These are phyloP conservation scores for Nemurella pictetii DNA, from an alignment of 2,888 invertebrate species.

Conservation along the genomic window DNA sequence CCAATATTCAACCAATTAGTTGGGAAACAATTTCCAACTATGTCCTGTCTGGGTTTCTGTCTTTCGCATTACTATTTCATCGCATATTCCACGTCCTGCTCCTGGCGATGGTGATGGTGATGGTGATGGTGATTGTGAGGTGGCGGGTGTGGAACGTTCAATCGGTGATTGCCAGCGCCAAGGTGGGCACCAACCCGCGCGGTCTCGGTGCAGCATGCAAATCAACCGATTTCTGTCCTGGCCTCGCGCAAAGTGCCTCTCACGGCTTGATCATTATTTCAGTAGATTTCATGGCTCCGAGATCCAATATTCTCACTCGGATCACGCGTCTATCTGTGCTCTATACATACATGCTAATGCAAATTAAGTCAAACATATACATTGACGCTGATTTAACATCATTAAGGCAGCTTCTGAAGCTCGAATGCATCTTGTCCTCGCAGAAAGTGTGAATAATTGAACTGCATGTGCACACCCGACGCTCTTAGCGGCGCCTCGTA, in stretches of 20 bases:
- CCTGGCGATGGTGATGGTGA: not conserved
- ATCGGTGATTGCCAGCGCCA: not conserved
- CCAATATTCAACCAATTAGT: not conserved
- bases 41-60: not conserved
- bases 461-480: not conserved
- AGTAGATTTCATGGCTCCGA: not conserved
- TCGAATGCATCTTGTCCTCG: not conserved
- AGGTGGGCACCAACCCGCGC: too few relatives aligned
- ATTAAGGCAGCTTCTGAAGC: not conserved
- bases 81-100: not conserved
- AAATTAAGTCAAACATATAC: not conserved
- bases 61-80: not conserved
- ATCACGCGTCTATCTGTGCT: too few relatives aligned
- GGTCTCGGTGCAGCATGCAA: not conserved
- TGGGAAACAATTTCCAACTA: not conserved
- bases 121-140: too few relatives aligned
- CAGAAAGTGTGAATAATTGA: not conserved
- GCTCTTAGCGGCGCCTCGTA: not conserved
- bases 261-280: not conserved
- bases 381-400: not conserved
- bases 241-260: not conserved
- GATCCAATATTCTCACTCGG: not conserved
- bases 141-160: too few relatives aligned
- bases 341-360: not conserved
- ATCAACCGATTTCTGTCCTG: not conserved